Evolutionary conservation across 2,113 vertebrate species (phyloP), one percentile per base, ranked within the genome.

Genomic region (Drymodes brunneopygia): DNA sequence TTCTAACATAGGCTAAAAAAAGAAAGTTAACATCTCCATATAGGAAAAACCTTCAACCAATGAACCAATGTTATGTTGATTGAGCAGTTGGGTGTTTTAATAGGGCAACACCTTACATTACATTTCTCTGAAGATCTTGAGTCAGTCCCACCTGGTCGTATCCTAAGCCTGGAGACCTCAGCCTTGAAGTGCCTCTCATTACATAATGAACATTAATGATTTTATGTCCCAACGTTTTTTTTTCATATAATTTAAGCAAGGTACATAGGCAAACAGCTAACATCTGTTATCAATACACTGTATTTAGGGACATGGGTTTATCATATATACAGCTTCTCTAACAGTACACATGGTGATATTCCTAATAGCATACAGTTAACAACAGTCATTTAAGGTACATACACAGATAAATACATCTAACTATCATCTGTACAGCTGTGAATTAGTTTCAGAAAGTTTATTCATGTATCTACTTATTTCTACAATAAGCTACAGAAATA

Each of bases 401-500:
- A 45, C 24, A 60, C 16, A 95, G 48, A 66, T 61, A 96, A 91
- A 54, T 61, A 88, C 48, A 71, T 91, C 42, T 71, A 81, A 38
- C 53, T 62, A 82, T 62, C 50, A 21, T 72, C 45, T 77, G 53
- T 74, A 83, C 50, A 80, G 66, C 18, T 87, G 72, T 75, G 71
- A 95, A 86, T 83, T 51, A 73, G 35, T 72, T 95, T 88, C 94
- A 96, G 61, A 78, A 94, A 88, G 75, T 95, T 88, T 97, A 94
- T 92, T 97, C 82, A 95, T 51, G 58, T 78, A 92, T 83, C 77
- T 89, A 90, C 44, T 94, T 94, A 70, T 85, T 96, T 97, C 88
- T 94, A 70, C 84, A 96, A 95, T 81, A 97, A 97, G 54, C 75
- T 57, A 81, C 36, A 86, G 65, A 94, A 92, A 97, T 89, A 86